A percentile compares a stretch with the other conserved stretches of the same genome.
These are phyloP conservation scores for Cryptus viduatorius DNA, from an alignment of 2,888 invertebrate species.

Conservation along the genomic window DNA sequence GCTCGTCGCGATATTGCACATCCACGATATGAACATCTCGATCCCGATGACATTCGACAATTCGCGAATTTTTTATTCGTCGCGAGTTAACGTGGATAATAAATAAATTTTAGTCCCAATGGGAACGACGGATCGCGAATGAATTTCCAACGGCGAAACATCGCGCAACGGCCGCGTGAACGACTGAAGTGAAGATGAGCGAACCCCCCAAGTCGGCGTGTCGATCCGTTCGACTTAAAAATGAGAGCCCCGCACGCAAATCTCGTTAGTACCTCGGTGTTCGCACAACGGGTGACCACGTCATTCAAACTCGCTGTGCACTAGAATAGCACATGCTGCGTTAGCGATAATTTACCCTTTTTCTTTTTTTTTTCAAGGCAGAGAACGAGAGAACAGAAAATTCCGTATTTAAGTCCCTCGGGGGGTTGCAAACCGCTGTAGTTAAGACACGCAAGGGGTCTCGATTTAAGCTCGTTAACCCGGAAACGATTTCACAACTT, in stretches of 20 bases:
- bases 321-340: neutral
- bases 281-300: slow-evolving; percentile 43
- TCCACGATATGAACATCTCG: slow-evolving; percentile 60
- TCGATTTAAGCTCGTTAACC: slow-evolving; percentile 21
- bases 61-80: neutral
- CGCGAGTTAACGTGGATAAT: neutral
- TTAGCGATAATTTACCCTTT: slow-evolving; percentile 15
- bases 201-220: slow-evolving; percentile 44
- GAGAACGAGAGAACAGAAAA: neutral
- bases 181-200: slow-evolving; percentile 36
- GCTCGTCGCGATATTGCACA: slow-evolving; percentile 46
- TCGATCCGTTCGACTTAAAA: slow-evolving; percentile 52
- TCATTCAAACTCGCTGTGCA: neutral
- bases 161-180: slow-evolving; percentile 49
- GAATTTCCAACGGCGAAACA: slow-evolving; percentile 28
- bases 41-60: slow-evolving; percentile 66
- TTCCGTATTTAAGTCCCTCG: neutral
- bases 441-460: slow-evolving; percentile 14
- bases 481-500: neutral
- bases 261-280: slow-evolving; percentile 57
- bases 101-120: neutral
- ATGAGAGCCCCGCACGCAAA: slow-evolving; percentile 55
- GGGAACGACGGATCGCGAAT: neutral
- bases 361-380: neutral
- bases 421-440: slow-evolving; percentile 11